Evolutionary conservation across 2,888 invertebrate genomes (phyloP), one percentile per base, ranked within the genome.

Genomic region (Trissolcus japonicus): DNA sequence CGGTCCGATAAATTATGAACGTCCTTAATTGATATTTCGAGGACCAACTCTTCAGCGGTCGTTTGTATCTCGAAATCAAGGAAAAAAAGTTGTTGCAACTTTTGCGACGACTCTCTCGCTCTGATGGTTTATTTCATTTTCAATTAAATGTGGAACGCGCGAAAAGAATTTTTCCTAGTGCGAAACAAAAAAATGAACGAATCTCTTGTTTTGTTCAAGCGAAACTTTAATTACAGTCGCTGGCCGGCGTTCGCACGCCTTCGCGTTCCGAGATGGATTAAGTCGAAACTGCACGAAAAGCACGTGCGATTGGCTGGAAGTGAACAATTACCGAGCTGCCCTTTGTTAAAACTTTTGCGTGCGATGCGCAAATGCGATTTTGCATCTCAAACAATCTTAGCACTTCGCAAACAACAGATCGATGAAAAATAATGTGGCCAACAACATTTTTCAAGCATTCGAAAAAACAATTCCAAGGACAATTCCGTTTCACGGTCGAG

Each of bases 191-290:
- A 41, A 56, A 11, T 41, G 2, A 19, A 43, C 16, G 43, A 16
- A 21, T 72, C 76, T 73, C 56, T 61, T 66, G 79, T 73, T 75
- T 73, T 76, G 68, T 75, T 68, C 72, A 53, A 73, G 69, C 65
- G 73, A 68, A 79, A 79, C 79, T 76, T 76, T 74, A 76, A 79
- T 79, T 79, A 74, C 79, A 67, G 74, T 67, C 56, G 67, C 67
- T 51, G 71, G 59, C 54, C 54, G 62, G 74, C 59, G 74, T 75
- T 71, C 74, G 57, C 76, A 73, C 80, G 71, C 76, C 78, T 80
- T 78, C 80, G 79, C 74, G 76, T 62, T 74, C 77, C 80, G 72
- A 83, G 83, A 84, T 79, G 81, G 83, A 83, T 83, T 83, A 80
- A 81, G 80, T 76, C 71, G 73, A 43, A 59, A 61, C 73, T 76